These are phyloP conservation scores for Mus spicilegus DNA, from an alignment of 2,113 vertebrate genomes.

Conservation along the genomic window DNA sequence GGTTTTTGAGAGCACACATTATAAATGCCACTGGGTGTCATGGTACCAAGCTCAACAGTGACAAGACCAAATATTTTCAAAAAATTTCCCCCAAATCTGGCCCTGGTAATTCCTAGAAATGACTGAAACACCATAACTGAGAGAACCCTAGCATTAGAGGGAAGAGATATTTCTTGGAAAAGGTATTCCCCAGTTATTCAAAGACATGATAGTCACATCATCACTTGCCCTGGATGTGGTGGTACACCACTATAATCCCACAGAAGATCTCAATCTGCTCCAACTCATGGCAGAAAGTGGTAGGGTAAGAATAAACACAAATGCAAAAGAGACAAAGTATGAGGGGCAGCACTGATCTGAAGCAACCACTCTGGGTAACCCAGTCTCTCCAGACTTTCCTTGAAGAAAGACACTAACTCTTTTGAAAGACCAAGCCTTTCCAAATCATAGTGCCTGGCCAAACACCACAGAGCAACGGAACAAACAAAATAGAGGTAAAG, in stretches of 20 bases:
- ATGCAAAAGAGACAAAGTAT: neutral
- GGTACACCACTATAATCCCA: neutral
- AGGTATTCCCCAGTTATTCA: neutral
- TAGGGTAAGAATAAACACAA: neutral
- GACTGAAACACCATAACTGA: neutral
- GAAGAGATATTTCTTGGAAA: neutral
- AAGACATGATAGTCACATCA: neutral
- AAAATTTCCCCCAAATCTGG: no score
- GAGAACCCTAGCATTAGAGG: neutral
- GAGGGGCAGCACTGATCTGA: neutral
- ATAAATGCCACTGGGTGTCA: neutral
- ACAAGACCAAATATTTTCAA: neutral
- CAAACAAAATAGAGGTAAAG: neutral
- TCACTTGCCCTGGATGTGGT: neutral
- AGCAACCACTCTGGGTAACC: neutral
- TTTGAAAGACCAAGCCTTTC: neutral
- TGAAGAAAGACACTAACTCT: neutral
- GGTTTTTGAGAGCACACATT: neutral
- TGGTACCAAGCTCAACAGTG: neutral
- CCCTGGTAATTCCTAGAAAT: neutral
- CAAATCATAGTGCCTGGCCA: neutral
- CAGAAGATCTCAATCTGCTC: neutral
- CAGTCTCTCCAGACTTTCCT: neutral
- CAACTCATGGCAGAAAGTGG: neutral
- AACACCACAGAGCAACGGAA: neutral